phyloP scores from a whole-genome alignment of 2,113 vertebrate species.

The Oncorhynchus clarkii region DNA sequence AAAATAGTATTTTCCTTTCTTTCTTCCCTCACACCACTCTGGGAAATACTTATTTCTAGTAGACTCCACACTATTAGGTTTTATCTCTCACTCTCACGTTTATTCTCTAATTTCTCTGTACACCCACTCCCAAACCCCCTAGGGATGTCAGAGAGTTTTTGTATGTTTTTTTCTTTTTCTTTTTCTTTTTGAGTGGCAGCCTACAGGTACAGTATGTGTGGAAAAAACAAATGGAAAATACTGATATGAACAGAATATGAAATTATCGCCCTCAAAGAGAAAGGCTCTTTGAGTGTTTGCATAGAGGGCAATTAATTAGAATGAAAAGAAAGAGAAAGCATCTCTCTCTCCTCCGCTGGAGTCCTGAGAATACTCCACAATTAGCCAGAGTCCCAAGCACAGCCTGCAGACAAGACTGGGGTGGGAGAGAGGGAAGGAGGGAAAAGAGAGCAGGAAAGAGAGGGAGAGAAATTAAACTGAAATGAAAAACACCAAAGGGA shows the following conservation, averaged over 20 bases:
- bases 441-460: conserved; percentile 8
- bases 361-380: conserved; percentile 58
- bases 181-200: no score
- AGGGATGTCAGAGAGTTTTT: conserved; percentile 8
- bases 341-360: conserved; percentile 25
- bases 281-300: conserved; percentile 53
- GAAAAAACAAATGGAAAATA: no score
- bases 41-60: no score
- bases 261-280: conserved; percentile 6
- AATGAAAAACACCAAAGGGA: conserved; percentile 46
- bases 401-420: conserved; percentile 38
- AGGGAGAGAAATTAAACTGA: conserved; percentile 40
- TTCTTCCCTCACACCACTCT: background rate
- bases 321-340: conserved; percentile 43
- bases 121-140: background rate
- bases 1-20: no score
- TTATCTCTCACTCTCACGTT: background rate
- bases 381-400: conserved; percentile 59
- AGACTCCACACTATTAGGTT: no score
- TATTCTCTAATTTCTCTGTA: background rate
- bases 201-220: no score
- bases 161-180: no score
- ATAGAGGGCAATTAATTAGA: conserved; percentile 61
- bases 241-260: no score
- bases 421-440: conserved; percentile 15